A percentile compares a stretch with the other conserved stretches of the same genome.
phyloP scores from a whole-genome alignment of 2,888 invertebrate species.

The Pteria penguin region DNA sequence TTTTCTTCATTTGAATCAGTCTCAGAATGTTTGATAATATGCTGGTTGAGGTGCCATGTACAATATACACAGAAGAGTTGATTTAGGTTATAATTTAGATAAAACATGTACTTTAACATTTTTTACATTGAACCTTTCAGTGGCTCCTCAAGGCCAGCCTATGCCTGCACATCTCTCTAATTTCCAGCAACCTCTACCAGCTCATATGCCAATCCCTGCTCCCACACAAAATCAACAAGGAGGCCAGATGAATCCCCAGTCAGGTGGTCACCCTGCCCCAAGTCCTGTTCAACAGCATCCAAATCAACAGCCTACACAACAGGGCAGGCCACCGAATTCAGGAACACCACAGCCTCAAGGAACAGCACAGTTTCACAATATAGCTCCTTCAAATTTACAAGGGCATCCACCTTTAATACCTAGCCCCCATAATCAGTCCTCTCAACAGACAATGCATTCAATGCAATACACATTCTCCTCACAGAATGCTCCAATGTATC shows the following conservation, averaged over 20 bases:
- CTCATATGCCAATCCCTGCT: conserved; percentile 40
- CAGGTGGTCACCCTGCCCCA: conserved; percentile 58
- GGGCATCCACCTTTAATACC: conserved; percentile 63
- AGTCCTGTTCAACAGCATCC: conserved; percentile 63
- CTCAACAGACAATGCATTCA: conserved; percentile 56
- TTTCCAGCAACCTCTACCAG: conserved; percentile 39
- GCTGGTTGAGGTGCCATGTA: too few relatives aligned
- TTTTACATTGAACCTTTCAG: too few relatives aligned
- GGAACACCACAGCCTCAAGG: conserved; percentile 63
- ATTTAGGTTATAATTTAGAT: too few relatives aligned
- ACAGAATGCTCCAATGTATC: conserved; percentile 35
- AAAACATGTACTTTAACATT: too few relatives aligned
- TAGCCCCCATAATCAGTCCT: conserved; percentile 68
- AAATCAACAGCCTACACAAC: conserved; percentile 51
- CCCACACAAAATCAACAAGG: conserved; percentile 37
- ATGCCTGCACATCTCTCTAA: conserved; percentile 52
- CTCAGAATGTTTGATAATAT: too few relatives aligned
- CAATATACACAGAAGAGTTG: too few relatives aligned
- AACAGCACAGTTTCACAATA: conserved; percentile 45
- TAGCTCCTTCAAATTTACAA: conserved; percentile 41
- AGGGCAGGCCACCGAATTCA: conserved; percentile 62
- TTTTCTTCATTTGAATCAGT: too few relatives aligned
- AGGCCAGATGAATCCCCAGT: conserved; percentile 55
- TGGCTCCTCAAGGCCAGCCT: conserved; percentile 54
- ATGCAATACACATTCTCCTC: conserved; percentile 45